phyloP scores from a whole-genome alignment of 2,113 vertebrate genomes.

The Apus apus region DNA sequence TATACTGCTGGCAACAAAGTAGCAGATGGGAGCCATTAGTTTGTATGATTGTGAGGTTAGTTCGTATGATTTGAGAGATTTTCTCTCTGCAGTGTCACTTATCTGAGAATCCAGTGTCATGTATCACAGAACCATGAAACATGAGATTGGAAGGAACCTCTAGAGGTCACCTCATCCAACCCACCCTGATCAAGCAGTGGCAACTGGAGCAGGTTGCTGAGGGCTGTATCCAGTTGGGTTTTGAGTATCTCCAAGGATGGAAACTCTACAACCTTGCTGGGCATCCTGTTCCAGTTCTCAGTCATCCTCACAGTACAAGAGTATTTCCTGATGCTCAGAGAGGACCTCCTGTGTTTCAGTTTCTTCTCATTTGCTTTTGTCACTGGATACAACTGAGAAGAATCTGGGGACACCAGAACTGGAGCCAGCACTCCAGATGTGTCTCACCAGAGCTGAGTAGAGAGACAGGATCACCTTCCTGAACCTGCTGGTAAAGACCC shows the following conservation, averaged over 20 bases:
- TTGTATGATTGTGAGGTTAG: neutral
- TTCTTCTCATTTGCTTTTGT: neutral
- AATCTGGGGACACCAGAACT: neutral
- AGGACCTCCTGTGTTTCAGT: neutral
- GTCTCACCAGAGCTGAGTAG: neutral
- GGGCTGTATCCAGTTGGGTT: too few relatives aligned
- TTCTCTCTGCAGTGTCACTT: neutral
- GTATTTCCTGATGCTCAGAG: too few relatives aligned
- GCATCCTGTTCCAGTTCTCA: too few relatives aligned
- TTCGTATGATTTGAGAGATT: too few relatives aligned
- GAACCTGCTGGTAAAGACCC: neutral
- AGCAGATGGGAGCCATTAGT: neutral
- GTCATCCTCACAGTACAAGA: too few relatives aligned
- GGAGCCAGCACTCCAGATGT: neutral
- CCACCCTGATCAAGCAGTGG: too few relatives aligned
- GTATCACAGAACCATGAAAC: neutral
- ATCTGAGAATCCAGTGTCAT: neutral
- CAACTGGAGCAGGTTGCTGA: too few relatives aligned
- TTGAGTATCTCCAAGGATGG: too few relatives aligned
- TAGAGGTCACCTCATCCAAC: too few relatives aligned
- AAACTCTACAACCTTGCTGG: too few relatives aligned
- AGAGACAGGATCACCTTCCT: neutral
- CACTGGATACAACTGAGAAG: neutral
- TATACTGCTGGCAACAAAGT: neutral
- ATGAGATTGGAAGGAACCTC: too few relatives aligned